Base-by-base conservation (phyloP, 2,113 vertebrate genomes). In the Pycnonotus jocosus region DNA sequence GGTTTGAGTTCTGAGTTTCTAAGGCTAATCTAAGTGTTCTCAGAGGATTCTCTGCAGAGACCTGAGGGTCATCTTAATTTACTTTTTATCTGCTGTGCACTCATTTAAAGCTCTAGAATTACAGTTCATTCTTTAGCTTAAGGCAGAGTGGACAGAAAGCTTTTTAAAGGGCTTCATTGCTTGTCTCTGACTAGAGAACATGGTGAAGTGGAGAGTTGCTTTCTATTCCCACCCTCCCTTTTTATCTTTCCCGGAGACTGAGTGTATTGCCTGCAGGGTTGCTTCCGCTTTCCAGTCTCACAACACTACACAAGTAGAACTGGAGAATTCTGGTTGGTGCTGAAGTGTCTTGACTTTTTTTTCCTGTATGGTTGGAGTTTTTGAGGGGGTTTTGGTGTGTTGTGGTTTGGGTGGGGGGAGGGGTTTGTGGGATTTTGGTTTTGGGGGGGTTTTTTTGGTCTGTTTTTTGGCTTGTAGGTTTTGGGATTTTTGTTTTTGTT, bases 1-100 rank as follows among this genome's bases (percentile, higher is more conserved):
- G 61, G 12, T 92, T 85, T 80, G 79, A 79, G 60, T 77, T 78
- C 42, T 56, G 42, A 64, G 61, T 95, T 94, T 69, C 61, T 65
- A n/a, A 73, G 66, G 47, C 50, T 80, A 53, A 73, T 69, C 28
- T 56, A 2, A 1, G 40, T 72, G 64, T 69, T 90, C 53, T 56
- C 6, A 4, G 51, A 87, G 60, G 54, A 81, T 65, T 65, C 68
- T 88, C 19, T 68, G 53, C 37, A 23, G 64, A 87, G 56, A 61
- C 50, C 37, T 2, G 13, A 57, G 25, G 45, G 81, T 70, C 7
- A 1, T 85, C 28, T 77, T 86, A 42, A 47, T 94, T 94, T 88
- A 69, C 58, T 42, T 79, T 58, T 82, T 83, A 66, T 86, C 56
- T 80, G 50, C 56, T 57, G 5, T 81, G 37, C 1, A 10, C 30